These are phyloP conservation scores for Chelmon rostratus DNA, from an alignment of 2,797 vertebrate genomes.

Conservation along the genomic window DNA sequence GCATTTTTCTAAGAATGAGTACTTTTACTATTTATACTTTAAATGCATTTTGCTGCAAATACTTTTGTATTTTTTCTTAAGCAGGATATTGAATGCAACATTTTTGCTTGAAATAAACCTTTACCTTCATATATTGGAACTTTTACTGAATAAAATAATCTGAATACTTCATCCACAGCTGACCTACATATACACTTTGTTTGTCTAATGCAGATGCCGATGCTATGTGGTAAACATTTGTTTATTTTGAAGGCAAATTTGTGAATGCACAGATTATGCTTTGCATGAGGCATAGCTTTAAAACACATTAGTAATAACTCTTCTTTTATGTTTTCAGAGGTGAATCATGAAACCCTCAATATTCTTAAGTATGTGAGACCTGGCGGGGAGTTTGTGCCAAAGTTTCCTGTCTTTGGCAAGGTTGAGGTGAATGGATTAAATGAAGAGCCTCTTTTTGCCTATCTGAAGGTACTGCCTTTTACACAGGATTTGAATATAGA, in stretches of 20 bases:
- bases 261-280: neutral
- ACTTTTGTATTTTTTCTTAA: neutral
- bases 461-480: slow-evolving; percentile 82
- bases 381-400: slow-evolving; percentile 84
- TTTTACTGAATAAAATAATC: no score
- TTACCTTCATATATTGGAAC: neutral
- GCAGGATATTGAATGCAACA: neutral
- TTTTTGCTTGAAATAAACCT: neutral
- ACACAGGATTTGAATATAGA: neutral
- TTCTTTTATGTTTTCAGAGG: slow-evolving; percentile 72
- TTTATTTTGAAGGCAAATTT: neutral
- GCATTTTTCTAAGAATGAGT: neutral
- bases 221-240: neutral
- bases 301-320: neutral
- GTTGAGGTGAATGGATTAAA: slow-evolving; percentile 87
- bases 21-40: neutral
- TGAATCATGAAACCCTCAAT: slow-evolving; percentile 85
- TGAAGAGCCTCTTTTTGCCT: slow-evolving; percentile 85
- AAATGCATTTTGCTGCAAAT: neutral
- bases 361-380: slow-evolving; percentile 86
- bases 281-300: neutral
- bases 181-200: neutral
- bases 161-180: neutral
- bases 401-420: slow-evolving; percentile 86
- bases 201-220: neutral